Percentiles rank a stretch among this genome's conserved stretches.
These are phyloP conservation scores for Alcedo quadribrachys DNA, from an alignment of 2,797 vertebrate species.

Conservation along the genomic window DNA sequence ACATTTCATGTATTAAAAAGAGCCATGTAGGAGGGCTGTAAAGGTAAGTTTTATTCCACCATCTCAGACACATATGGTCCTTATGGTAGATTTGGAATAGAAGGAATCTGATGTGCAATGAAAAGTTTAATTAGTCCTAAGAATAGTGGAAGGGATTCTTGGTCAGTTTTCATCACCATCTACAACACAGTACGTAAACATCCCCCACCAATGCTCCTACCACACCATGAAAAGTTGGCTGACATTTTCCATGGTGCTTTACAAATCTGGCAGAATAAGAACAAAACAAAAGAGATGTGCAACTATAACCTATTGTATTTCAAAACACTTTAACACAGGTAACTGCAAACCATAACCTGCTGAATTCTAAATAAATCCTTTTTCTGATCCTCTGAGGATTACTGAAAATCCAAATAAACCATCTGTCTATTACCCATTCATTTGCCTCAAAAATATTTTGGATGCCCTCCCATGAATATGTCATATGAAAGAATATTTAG, in stretches of 20 bases:
- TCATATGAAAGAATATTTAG: constrained; percentile 70
- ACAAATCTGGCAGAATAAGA: constrained; percentile 9
- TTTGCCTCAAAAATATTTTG: constrained; percentile 69
- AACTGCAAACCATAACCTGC: constrained; percentile 15
- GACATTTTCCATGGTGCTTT: constrained; percentile 35
- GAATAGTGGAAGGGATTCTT: not conserved
- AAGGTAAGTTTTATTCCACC: not conserved
- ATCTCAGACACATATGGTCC: not conserved
- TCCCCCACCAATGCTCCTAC: not conserved
- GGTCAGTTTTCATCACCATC: constrained; percentile 1
- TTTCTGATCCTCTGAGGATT: constrained; percentile 59
- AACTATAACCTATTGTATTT: constrained; percentile 24
- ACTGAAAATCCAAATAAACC: constrained; percentile 72
- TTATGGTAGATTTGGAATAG: constrained; percentile 33
- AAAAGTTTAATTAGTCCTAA: constrained; percentile 28
- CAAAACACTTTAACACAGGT: constrained; percentile 48
- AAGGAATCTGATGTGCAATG: constrained; percentile 5
- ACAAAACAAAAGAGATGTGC: constrained; percentile 29
- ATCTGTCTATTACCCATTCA: constrained; percentile 65
- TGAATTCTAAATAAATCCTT: constrained; percentile 42
- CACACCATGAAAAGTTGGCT: not conserved
- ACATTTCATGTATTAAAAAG: not conserved
- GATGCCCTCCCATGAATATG: constrained; percentile 69
- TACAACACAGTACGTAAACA: constrained; percentile 19
- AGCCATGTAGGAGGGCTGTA: not conserved